Evolutionary conservation across 2,113 vertebrate species (phyloP), one percentile per base, ranked within the genome.

Genomic region (Callithrix jacchus): DNA sequence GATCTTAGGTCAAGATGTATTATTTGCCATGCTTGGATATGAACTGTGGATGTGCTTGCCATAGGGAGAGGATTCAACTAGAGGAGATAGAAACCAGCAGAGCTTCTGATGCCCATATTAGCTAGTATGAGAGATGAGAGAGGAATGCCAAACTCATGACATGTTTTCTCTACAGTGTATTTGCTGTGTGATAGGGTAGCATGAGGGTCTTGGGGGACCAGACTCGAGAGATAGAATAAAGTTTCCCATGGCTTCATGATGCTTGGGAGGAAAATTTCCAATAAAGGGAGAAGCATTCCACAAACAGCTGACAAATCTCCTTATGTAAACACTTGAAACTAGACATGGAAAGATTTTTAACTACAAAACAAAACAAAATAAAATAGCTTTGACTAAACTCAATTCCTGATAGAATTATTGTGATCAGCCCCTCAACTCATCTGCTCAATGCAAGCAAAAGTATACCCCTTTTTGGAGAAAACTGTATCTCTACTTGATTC

Each of bases 401-500:
- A 80, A 14, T 90, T 54, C 17, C 9, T 73, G 12, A 54, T 21
- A 54, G 32, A 14, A 16, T 83, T 58, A 1, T 35, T 76, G n/a
- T 70, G 35, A 82, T 89, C 11, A 89, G 23, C 25, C 23, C 61
- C 11, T 87, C 5, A 68, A 64, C 5, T 86, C 37, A 54, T 30
- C 12, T 93, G 66, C 12, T 6, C 20, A 54, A 40, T 14, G 64
- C 2, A 20, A 37, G 18, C 52, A 79, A 89, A 13, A 16, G 2
- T 37, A 54, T 87, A 79, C 3, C 1, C 18, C 82, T 82, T 52
- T 17, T 37, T 87, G 17, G n/a, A 87, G 56, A 97, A 93, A 56
- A 42, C 87, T 25, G 16, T 35, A 92, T 89, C 12, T 83, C 14
- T 66, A 68, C 89, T 84, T 96, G 56, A 85, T 56, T 77, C 37